Evolutionary conservation across 2,113 vertebrate genomes (phyloP).

Genomic region (Oxygymnocypris stewartii): DNA sequence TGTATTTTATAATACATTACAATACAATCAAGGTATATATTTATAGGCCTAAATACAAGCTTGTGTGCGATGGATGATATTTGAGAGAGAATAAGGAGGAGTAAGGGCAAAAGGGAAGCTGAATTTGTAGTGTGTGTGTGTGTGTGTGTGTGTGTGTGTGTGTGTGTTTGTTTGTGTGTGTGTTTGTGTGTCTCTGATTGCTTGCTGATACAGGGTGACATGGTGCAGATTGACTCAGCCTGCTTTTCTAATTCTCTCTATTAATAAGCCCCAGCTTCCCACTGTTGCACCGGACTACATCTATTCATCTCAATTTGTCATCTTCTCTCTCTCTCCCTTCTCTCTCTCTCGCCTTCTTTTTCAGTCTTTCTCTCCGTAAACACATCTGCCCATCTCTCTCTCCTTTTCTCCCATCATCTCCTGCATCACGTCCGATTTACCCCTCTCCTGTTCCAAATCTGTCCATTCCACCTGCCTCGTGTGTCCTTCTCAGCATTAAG

Average conservation of each 20-base stretch:
- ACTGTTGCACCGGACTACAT: conserved; percentile 78
- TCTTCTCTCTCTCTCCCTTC: conserved; percentile 62
- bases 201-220: conserved; percentile 77
- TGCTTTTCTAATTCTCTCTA: conserved; percentile 80
- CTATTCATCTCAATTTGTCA: conserved; percentile 85
- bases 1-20: not conserved
- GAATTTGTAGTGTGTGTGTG: conserved; percentile 41
- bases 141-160: conserved; percentile 48
- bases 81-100: not conserved
- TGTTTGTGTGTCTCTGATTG: conserved; percentile 73
- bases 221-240: conserved; percentile 79
- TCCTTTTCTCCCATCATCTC: conserved; percentile 42
- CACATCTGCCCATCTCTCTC: conserved; percentile 12
- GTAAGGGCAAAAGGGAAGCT: conserved; percentile 20
- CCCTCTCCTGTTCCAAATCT: conserved; percentile 48
- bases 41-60: not conserved
- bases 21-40: not conserved
- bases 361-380: not conserved
- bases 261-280: conserved; percentile 79
- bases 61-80: not conserved
- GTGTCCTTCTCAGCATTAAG: conserved; percentile 25
- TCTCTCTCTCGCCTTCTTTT: conserved; percentile 6
- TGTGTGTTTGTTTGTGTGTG: conserved; percentile 8
- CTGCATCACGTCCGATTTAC: conserved; percentile 50
- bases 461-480: conserved; percentile 57